phyloP scores from a whole-genome alignment of 2,113 vertebrate species.

The Pelusios castaneus region DNA sequence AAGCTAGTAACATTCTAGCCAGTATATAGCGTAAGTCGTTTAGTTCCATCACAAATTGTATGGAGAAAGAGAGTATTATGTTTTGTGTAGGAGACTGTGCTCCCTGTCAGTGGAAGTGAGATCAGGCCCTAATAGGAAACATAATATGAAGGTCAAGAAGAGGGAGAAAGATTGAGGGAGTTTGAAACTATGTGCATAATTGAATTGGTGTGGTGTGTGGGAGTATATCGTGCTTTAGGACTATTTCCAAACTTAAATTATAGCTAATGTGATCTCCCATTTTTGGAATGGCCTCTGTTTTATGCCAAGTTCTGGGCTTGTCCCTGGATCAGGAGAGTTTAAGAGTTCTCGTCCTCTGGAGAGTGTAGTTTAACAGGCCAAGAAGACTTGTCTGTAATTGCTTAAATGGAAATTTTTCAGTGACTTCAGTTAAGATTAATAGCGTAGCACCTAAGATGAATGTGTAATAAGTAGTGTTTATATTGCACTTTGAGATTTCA shows the following conservation, averaged over 20 bases:
- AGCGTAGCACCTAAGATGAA: neutral
- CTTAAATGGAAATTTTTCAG: neutral
- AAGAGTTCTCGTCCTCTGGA: neutral
- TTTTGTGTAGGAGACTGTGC: neutral
- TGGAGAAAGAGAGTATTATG: neutral
- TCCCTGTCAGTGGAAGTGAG: neutral
- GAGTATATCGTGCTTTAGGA: neutral
- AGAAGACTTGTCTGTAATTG: neutral
- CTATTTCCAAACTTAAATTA: neutral
- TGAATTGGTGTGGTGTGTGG: neutral
- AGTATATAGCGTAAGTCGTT: neutral
- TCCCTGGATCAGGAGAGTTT: neutral
- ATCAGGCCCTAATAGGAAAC: neutral
- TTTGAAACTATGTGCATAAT: neutral
- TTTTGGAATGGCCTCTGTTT: neutral
- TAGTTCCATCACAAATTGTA: neutral
- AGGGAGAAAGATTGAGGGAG: neutral
- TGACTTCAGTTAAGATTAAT: neutral
- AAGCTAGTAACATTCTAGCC: neutral
- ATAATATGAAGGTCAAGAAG: neutral
- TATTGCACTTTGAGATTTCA: neutral
- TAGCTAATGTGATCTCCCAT: neutral
- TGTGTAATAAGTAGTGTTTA: neutral
- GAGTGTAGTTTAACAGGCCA: neutral
- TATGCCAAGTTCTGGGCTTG: neutral